phyloP scores from a whole-genome alignment of 2,888 invertebrate species.

The Cephus pulcher region DNA sequence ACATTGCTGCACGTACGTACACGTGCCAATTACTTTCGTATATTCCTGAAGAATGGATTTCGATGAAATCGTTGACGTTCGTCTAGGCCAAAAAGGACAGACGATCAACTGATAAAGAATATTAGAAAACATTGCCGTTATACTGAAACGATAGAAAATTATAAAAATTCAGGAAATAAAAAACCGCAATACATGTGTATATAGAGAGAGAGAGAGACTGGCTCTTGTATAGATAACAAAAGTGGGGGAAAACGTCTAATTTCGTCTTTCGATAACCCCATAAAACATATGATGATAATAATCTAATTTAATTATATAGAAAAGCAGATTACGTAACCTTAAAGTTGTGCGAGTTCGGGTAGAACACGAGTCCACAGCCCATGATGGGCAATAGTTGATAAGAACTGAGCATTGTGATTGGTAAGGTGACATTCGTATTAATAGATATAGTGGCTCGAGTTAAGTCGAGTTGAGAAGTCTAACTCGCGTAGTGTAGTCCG shows the following conservation, averaged over 20 bases:
- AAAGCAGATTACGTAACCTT: constrained; percentile 12
- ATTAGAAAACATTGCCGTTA: too few species aligned
- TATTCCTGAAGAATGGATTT: not conserved
- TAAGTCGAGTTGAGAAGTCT: not conserved
- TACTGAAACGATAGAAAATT: not conserved
- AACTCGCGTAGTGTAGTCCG: not conserved
- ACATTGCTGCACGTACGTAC: not conserved
- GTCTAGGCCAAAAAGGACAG: not conserved
- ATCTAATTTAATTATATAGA: not conserved
- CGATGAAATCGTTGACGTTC: too few species aligned
- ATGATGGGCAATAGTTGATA: not conserved
- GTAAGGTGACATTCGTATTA: constrained; percentile 3
- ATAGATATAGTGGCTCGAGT: not conserved
- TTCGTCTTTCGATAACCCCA: too few species aligned
- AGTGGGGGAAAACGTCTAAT: too few species aligned
- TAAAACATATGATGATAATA: too few species aligned
- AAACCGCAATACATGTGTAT: not conserved
- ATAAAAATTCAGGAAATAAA: not conserved
- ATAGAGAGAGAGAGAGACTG: too few species aligned
- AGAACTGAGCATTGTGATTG: not conserved
- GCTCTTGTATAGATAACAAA: too few species aligned
- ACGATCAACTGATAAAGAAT: not conserved
- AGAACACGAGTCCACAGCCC: too few species aligned
- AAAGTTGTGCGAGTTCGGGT: not conserved
- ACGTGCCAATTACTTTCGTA: not conserved